Evolutionary conservation across 2,113 vertebrate genomes (phyloP).

Genomic region (Phyllostomus discolor): DNA sequence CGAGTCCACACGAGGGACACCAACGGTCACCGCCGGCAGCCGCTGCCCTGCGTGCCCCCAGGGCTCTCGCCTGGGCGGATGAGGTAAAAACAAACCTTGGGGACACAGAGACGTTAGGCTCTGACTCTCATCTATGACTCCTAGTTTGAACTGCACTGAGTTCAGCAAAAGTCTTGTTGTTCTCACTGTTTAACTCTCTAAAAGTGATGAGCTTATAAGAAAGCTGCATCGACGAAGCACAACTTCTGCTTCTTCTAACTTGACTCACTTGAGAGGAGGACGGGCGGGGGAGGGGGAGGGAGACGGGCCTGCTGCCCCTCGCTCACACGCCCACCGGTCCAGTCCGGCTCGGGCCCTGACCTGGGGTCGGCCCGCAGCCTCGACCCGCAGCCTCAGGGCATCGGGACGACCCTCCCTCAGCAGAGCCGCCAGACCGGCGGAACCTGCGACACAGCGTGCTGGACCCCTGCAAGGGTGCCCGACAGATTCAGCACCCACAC

Average conservation of each 20-base stretch:
- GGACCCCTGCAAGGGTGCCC: neutral
- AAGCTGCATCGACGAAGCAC: neutral
- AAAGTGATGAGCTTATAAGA: neutral
- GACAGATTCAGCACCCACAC: neutral
- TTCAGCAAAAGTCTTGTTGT: neutral
- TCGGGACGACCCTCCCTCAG: no score
- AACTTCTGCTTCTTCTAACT: neutral
- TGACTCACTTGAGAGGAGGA: no score
- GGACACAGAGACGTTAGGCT: neutral
- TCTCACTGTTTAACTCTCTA: neutral
- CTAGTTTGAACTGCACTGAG: neutral
- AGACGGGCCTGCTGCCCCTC: no score
- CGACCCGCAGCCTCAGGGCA: no score
- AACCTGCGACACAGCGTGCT: neutral
- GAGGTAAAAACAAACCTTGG: neutral
- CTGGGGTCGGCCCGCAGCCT: no score
- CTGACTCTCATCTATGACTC: neutral
- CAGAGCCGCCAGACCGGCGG: no score
- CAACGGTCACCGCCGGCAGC: neutral
- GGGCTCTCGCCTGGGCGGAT: accelerated
- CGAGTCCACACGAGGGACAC: no score
- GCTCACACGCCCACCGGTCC: no score
- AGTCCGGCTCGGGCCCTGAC: no score
- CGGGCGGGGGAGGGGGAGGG: no score
- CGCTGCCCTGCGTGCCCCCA: neutral